Conservation (phyloP, 2,888 invertebrate species). For the Diaprepes abbreviatus region DNA sequence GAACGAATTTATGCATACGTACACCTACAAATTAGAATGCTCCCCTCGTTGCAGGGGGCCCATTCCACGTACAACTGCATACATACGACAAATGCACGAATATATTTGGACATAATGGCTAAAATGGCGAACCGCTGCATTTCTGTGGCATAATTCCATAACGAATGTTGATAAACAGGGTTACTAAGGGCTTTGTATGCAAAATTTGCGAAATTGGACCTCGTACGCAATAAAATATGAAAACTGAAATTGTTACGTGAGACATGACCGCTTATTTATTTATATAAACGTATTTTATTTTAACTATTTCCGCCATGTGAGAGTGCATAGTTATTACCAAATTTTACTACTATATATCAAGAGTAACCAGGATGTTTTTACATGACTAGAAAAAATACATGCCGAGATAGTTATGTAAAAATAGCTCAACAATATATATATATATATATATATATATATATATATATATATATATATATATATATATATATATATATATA, state of each 20-base stretch:
- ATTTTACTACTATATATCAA: too few species aligned
- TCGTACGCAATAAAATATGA: not conserved
- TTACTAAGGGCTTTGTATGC: slow-evolving; percentile 18
- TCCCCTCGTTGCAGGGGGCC: slow-evolving; percentile 41
- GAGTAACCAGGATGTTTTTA: too few species aligned
- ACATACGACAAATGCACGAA: slow-evolving; percentile 40
- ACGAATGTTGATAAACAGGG: slow-evolving; percentile 22
- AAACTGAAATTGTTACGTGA: not conserved
- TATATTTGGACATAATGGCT: slow-evolving; percentile 29
- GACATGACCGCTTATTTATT: not conserved
- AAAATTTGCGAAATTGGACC: slow-evolving; percentile 15
- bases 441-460: too few species aligned
- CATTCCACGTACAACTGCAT: slow-evolving; percentile 41
- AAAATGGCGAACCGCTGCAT: slow-evolving; percentile 27
- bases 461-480: too few species aligned
- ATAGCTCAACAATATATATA: too few species aligned
- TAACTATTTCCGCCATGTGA: too few species aligned
- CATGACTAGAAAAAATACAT: too few species aligned
- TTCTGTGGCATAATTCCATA: slow-evolving; percentile 32
- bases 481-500: too few species aligned
- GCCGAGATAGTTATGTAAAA: too few species aligned
- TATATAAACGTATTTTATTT: too few species aligned
- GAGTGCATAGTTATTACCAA: too few species aligned
- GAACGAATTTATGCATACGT: slow-evolving; percentile 29
- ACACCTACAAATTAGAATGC: slow-evolving; percentile 39